phyloP scores from a whole-genome alignment of 1,140 invertebrate species.

The Zelostemma sp. region DNA sequence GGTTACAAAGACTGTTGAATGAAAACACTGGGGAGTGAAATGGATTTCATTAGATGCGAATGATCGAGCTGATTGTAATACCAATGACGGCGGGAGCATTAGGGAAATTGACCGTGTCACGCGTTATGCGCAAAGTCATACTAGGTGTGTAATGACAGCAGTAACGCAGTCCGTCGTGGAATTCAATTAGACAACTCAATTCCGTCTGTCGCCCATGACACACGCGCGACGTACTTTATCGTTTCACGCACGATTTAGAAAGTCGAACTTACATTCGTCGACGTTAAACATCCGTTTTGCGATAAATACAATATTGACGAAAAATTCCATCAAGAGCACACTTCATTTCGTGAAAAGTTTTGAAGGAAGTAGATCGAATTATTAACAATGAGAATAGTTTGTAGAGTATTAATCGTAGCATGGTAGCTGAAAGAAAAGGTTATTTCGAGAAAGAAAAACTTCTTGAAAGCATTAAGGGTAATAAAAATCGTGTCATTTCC shows the following conservation, averaged over 20 bases:
- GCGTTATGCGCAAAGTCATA: conserved; percentile 23
- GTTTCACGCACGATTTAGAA: neutral
- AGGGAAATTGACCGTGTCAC: conserved; percentile 10
- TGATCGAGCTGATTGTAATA: conserved; percentile 27
- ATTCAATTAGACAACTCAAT: conserved; percentile 8
- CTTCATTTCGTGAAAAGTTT: conserved; percentile 10
- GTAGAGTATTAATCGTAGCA: neutral
- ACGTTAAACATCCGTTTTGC: neutral
- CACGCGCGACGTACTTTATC: neutral
- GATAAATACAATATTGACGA: too few species aligned
- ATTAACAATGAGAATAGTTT: neutral
- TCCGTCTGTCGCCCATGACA: neutral
- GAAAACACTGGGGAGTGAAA: conserved; percentile 7
- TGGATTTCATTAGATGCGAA: conserved; percentile 13
- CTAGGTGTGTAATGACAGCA: conserved; percentile 21
- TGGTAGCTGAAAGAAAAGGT: too few species aligned
- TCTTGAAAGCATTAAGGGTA: too few species aligned
- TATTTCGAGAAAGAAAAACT: too few species aligned
- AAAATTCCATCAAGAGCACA: too few species aligned
- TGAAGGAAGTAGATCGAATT: conserved; percentile 24
- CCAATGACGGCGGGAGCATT: conserved; percentile 24
- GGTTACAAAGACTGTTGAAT: conserved; percentile 1
- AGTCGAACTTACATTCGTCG: neutral
- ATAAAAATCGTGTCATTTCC: too few species aligned
- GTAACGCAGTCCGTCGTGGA: conserved; percentile 16